phyloP scores from a whole-genome alignment of 2,797 vertebrate species.

The Emys orbicularis region DNA sequence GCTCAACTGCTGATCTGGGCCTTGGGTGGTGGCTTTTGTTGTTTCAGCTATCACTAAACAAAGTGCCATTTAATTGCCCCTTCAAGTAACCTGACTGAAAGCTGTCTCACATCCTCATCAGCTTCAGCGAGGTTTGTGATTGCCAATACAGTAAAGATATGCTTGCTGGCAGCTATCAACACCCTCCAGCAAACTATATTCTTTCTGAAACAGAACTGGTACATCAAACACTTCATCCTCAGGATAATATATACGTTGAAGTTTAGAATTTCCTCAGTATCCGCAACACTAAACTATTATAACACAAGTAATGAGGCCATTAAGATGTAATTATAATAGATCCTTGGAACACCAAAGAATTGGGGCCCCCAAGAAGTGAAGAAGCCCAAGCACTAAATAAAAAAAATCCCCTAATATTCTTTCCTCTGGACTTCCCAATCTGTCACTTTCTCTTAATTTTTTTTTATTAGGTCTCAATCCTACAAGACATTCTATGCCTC shows the following conservation, averaged over 20 bases:
- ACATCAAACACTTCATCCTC: neutral
- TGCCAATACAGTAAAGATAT: neutral
- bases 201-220: neutral
- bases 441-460: neutral
- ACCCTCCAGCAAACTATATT: neutral
- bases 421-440: neutral
- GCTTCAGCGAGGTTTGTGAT: neutral
- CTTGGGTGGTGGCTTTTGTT: neutral
- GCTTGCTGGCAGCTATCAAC: neutral
- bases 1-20: neutral
- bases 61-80: neutral
- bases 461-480: neutral
- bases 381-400: conserved; percentile 1
- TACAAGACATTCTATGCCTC: neutral
- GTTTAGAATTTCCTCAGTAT: neutral
- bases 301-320: conserved; percentile 30
- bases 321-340: conserved; percentile 44
- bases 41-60: neutral
- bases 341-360: conserved; percentile 33
- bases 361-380: conserved; percentile 7
- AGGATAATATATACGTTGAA: neutral
- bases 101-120: neutral
- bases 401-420: neutral
- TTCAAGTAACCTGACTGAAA: neutral
- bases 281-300: neutral